A percentile compares a stretch with the other conserved stretches of the same genome.
Evolutionary conservation across 2,888 invertebrate species (phyloP).

Genomic region (Chorisops tibialis): DNA sequence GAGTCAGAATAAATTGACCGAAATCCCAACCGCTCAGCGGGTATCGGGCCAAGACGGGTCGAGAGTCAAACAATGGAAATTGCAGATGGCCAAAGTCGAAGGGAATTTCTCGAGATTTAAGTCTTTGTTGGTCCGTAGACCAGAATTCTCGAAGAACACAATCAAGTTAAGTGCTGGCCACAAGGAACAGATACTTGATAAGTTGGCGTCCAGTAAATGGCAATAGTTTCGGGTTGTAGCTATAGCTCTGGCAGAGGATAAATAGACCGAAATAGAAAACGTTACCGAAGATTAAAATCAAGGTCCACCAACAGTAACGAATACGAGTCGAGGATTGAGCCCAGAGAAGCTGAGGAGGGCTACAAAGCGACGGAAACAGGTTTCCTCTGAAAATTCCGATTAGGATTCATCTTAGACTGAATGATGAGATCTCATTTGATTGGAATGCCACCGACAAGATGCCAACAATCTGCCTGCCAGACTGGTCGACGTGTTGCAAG

Average conservation of each 20-base stretch:
- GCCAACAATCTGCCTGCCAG: too few relatives aligned
- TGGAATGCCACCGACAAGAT: background rate
- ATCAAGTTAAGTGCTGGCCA: slow-evolving; percentile 5
- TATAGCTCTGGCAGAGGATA: background rate
- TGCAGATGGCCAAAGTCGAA: background rate
- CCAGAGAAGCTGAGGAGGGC: background rate
- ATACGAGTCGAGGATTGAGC: background rate
- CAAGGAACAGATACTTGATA: background rate
- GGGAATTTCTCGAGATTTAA: slow-evolving; percentile 7
- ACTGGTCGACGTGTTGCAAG: too few relatives aligned
- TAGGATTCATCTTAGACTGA: background rate
- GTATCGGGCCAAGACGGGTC: background rate
- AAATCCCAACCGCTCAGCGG: slow-evolving; percentile 5
- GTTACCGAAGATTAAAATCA: slow-evolving; percentile 11
- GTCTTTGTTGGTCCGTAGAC: slow-evolving; percentile 1
- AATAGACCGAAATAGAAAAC: background rate
- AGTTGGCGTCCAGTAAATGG: background rate
- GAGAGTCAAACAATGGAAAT: background rate
- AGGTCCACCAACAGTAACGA: background rate
- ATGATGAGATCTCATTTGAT: background rate
- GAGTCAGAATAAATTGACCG: slow-evolving; percentile 6
- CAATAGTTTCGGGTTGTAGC: background rate
- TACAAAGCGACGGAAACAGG: background rate
- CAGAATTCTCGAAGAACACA: slow-evolving; percentile 2
- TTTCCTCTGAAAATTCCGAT: background rate